A percentile compares a stretch with the other conserved stretches of the same genome.
Evolutionary conservation across 30 jellyfish, hydroid and myxozoan genomes (phyloP).

Genomic region (Turritopsis rubra): DNA sequence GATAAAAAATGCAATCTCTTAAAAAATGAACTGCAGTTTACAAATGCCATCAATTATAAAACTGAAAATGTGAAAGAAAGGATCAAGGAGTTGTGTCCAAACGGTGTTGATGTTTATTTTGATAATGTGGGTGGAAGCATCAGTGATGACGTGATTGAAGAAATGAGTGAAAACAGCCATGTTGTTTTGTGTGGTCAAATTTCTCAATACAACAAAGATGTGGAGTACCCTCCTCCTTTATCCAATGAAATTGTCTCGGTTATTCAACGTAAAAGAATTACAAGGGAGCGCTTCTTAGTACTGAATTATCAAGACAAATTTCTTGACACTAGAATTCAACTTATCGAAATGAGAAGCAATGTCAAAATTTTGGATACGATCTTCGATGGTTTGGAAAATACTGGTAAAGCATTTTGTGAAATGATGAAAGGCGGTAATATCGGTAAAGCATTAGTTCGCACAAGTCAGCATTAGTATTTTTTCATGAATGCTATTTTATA

Average conservation of each 20-base stretch:
- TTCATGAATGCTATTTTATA: too few relatives aligned
- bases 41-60: constrained; percentile 44
- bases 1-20: constrained; percentile 36
- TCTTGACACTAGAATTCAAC: not conserved
- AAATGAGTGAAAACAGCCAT: constrained; percentile 28
- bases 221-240: constrained; percentile 40
- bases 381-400: constrained; percentile 42
- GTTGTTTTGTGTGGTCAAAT: constrained; percentile 52
- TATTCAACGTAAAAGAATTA: constrained; percentile 19
- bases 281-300: constrained; percentile 46
- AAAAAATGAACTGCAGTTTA: constrained; percentile 29
- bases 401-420: constrained; percentile 49
- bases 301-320: constrained; percentile 25
- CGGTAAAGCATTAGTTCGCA: constrained; percentile 43
- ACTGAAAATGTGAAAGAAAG: constrained; percentile 29
- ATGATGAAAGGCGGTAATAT: constrained; percentile 55
- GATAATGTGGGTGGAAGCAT: constrained; percentile 60
- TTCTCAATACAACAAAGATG: constrained; percentile 41
- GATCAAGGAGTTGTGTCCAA: constrained; percentile 36
- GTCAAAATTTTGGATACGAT: constrained; percentile 32
- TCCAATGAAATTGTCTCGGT: constrained; percentile 13
- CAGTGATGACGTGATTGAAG: constrained; percentile 36
- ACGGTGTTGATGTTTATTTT: constrained; percentile 47
- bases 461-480: not conserved
- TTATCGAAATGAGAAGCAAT: not conserved